Percentiles rank a stretch among this genome's conserved stretches.
Conservation (phyloP, 2,888 invertebrate genomes). For the Phyto melanocephala region DNA sequence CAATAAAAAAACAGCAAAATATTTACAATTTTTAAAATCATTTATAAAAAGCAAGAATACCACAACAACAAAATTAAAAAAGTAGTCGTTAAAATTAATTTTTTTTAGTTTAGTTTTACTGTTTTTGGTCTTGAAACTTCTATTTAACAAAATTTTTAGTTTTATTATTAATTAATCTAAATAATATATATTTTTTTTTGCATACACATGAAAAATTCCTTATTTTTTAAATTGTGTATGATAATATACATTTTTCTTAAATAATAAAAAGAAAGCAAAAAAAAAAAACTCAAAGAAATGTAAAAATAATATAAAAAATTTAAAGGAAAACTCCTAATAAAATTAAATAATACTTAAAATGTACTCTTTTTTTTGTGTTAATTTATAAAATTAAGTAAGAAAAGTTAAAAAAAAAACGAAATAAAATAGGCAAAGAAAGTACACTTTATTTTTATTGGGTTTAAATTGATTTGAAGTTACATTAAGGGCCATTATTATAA, state of each 20-base stretch:
- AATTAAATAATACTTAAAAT: constrained; percentile 23
- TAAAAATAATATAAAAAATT: neutral
- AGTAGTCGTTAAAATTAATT: constrained; percentile 23
- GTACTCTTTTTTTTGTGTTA: constrained; percentile 39
- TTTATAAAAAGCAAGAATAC: constrained; percentile 19
- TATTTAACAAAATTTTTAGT: constrained; percentile 48
- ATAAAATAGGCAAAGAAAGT: too few relatives aligned
- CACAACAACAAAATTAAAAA: constrained; percentile 42
- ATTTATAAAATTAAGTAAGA: constrained; percentile 26
- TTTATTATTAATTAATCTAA: constrained; percentile 25
- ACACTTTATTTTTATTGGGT: too few relatives aligned
- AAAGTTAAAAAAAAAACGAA: neutral
- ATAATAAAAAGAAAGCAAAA: constrained; percentile 9
- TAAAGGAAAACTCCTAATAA: neutral
- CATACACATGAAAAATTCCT: constrained; percentile 25
- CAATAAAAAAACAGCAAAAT: constrained; percentile 48
- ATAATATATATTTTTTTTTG: constrained; percentile 8
- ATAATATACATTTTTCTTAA: neutral
- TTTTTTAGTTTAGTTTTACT: constrained; percentile 49
- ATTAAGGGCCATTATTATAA: too few relatives aligned
- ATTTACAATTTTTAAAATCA: constrained; percentile 44
- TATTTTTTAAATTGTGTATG: constrained; percentile 13
- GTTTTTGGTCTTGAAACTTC: constrained; percentile 50
- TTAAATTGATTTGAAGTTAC: too few relatives aligned
- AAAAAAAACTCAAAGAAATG: constrained; percentile 19